Percentiles rank a stretch among this genome's conserved stretches.
phyloP scores from a whole-genome alignment of 2,113 vertebrate species.

The Megalops atlanticus region DNA sequence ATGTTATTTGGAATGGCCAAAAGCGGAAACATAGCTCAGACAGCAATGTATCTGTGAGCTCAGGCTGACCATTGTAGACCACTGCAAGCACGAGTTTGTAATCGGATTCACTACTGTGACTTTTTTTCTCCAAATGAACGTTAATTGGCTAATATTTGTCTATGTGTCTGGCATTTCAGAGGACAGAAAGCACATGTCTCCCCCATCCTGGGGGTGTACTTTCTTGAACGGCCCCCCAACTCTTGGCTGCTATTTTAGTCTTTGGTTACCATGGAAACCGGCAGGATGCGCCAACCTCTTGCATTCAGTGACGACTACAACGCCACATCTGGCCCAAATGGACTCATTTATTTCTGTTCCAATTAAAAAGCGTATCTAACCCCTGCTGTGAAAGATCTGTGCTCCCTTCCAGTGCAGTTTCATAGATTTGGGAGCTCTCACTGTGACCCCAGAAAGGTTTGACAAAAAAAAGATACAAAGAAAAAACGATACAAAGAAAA shows the following conservation, averaged over 20 bases:
- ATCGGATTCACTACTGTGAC: neutral
- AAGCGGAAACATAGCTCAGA: neutral
- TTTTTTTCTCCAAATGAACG: slow-evolving; percentile 4
- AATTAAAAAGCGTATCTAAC: slow-evolving; percentile 20
- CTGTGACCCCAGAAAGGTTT: neutral
- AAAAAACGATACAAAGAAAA: too few species aligned
- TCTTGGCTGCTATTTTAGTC: slow-evolving; percentile 33
- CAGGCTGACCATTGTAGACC: neutral
- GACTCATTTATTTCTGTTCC: neutral
- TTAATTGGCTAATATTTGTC: slow-evolving; percentile 1
- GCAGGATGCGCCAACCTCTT: slow-evolving; percentile 15
- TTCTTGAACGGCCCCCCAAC: slow-evolving; percentile 18
- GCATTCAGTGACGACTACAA: slow-evolving; percentile 25
- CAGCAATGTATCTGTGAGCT: neutral
- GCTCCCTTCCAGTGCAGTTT: neutral
- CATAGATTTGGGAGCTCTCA: neutral
- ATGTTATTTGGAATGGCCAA: neutral
- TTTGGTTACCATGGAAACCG: slow-evolving; percentile 36
- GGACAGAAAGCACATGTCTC: slow-evolving; percentile 10
- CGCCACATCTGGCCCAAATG: slow-evolving; percentile 16
- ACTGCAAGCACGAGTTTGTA: neutral
- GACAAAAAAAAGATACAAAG: too few species aligned
- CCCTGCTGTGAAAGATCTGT: neutral
- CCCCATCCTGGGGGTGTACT: neutral
- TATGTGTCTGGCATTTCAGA: slow-evolving; percentile 25